Conservation (phyloP, 2,113 vertebrate genomes). For the Corynorhinus townsendii region DNA sequence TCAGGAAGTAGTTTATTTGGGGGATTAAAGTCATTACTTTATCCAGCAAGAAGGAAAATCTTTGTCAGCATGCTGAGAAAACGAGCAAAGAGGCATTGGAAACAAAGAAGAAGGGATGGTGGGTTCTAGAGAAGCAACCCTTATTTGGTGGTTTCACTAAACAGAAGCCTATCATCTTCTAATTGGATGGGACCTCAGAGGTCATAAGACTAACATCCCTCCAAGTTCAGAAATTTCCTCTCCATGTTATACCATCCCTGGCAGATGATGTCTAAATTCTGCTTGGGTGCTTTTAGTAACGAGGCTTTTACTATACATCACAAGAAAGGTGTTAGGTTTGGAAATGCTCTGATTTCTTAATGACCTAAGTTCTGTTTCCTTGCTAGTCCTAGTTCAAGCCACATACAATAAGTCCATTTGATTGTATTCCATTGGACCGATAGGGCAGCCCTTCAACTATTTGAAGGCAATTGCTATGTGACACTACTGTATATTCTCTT, state of each 20-base stretch:
- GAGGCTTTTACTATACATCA: background rate
- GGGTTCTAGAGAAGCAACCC: background rate
- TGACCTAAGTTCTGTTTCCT: background rate
- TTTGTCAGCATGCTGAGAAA: background rate
- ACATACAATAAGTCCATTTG: background rate
- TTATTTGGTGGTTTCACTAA: background rate
- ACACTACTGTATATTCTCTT: background rate
- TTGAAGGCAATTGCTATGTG: background rate
- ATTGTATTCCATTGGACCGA: background rate
- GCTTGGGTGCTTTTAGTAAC: background rate
- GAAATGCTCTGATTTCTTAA: background rate
- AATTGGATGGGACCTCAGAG: background rate
- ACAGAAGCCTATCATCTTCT: background rate
- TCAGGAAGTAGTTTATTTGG: background rate
- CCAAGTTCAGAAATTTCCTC: background rate
- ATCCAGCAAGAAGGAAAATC: background rate
- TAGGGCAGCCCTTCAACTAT: background rate
- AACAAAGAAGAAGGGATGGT: background rate
- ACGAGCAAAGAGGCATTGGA: background rate
- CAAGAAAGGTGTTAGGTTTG: background rate
- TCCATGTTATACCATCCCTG: background rate
- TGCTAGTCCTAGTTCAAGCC: background rate
- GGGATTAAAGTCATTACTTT: background rate
- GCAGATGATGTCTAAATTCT: background rate
- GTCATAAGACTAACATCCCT: background rate